These are phyloP conservation scores for Engystomops pustulosus DNA, from an alignment of 2,113 vertebrate genomes.

Conservation along the genomic window DNA sequence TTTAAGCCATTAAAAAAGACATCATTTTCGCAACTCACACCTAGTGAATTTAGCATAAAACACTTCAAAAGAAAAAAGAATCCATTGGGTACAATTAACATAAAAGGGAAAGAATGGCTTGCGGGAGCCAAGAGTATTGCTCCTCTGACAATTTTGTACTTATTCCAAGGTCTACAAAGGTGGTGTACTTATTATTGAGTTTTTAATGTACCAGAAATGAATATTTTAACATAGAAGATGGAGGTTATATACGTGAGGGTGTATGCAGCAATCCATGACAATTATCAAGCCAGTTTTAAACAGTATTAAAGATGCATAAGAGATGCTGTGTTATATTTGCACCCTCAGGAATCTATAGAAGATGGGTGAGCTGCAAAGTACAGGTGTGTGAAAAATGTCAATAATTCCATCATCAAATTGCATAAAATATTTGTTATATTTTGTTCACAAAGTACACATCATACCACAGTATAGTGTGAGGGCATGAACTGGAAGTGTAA, in stretches of 20 bases:
- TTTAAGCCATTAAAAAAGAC: constrained; percentile 14
- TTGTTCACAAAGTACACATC: too few species aligned
- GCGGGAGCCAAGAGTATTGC: neutral
- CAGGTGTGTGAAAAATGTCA: neutral
- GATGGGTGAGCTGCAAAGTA: too few species aligned
- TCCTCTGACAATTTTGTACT: constrained; percentile 1
- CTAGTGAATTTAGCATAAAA: constrained; percentile 6
- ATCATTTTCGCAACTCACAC: neutral
- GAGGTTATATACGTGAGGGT: constrained; percentile 8
- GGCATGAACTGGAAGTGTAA: too few species aligned
- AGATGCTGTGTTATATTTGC: neutral
- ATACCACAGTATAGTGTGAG: too few species aligned
- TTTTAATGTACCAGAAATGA: constrained; percentile 11
- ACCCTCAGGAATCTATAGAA: neutral
- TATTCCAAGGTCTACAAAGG: constrained; percentile 20
- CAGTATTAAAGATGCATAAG: neutral
- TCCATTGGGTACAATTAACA: constrained; percentile 19
- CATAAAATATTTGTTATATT: too few species aligned
- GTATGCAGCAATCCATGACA: neutral
- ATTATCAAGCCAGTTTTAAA: constrained; percentile 1
- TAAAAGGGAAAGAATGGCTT: constrained; percentile 7
- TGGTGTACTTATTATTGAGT: constrained; percentile 10
- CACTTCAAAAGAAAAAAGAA: constrained; percentile 23
- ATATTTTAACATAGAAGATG: constrained; percentile 25
- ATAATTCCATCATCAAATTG: neutral